Base-by-base conservation (phyloP, 2,888 invertebrate species). In the Cataglyphis livida region DNA sequence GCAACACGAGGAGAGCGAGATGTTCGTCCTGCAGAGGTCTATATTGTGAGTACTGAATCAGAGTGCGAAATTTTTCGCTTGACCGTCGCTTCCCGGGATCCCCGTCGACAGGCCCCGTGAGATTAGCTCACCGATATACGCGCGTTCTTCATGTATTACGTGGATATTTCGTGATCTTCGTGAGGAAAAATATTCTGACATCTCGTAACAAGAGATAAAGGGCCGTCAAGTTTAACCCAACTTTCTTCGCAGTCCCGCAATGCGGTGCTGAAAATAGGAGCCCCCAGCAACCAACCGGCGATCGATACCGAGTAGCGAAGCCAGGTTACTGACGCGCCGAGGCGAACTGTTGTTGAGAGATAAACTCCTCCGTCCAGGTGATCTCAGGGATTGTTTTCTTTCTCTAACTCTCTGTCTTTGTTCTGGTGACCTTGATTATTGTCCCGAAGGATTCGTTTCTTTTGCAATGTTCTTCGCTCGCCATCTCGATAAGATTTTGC, bases 1-100 rank as follows among this genome's bases (percentile, higher is more conserved):
- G 83, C 90, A 89, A 9, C 90, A 88, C 89, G 89, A 91, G 87
- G 83, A 85, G 68, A 88, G 10, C 76, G 90, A 92, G 86, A 93
- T 93, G 93, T 93, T 93, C 92, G 89, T 92, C 90, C 91, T 93
- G 87, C 92, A 92, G 84, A 92, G 89, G 78, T 92, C 91, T 89
- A 89, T 93, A 90, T 85, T 92, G 93, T 93, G 83, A 66, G 78
- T 78, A 78, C 18, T 48, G 48, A n/a, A 48, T 48, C 21, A 44
- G 59, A 32, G 12, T 48, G 48, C 32, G 10, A 48, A 59, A 70
- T 44, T 57, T 70, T 59, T 21, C 51, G 35, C 73, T 15, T 25
- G 21, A 18, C 0, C 10, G 15, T 44, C 44, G 15, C 44, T 44
- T 28, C 28, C 32, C 32, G 32, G 32, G n/a, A 15, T 35, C 3